phyloP scores from a whole-genome alignment of 2,113 vertebrate genomes.

The Hyaena hyaena region DNA sequence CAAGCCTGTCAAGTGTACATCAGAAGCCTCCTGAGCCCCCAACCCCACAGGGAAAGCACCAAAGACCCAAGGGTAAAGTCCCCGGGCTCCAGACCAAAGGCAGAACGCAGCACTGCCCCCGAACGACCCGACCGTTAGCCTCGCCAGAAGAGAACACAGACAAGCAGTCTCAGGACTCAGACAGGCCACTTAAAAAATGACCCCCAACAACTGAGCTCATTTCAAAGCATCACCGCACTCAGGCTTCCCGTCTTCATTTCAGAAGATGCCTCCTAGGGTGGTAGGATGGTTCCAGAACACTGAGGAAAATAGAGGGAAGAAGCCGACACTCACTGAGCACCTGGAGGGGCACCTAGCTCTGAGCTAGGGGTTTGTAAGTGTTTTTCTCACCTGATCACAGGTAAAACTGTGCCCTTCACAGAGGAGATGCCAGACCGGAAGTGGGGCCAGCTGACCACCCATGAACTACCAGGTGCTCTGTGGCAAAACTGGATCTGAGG shows the following conservation, averaged over 20 bases:
- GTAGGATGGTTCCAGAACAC: not conserved
- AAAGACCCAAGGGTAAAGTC: not conserved
- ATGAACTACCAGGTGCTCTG: not conserved
- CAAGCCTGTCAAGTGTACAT: accelerated
- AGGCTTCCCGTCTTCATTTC: not conserved
- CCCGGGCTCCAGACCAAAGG: not conserved
- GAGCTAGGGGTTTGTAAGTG: not conserved
- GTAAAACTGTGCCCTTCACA: accelerated
- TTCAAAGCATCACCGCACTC: not conserved
- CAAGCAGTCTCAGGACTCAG: accelerated
- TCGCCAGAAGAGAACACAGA: not conserved
- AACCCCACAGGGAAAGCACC: not conserved
- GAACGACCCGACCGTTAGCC: accelerated
- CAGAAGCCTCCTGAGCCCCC: not conserved
- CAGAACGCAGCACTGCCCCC: not conserved
- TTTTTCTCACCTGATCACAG: not conserved
- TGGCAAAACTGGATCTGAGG: not conserved
- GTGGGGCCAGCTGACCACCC: accelerated
- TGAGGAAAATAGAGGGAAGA: not conserved
- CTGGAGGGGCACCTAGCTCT: not conserved
- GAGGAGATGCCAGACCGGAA: not conserved
- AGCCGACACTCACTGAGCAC: not conserved
- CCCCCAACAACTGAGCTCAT: accelerated
- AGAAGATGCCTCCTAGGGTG: not conserved
- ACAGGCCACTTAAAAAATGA: not conserved